Conservation (phyloP, 2,888 invertebrate genomes). For the Acronicta leporina region DNA sequence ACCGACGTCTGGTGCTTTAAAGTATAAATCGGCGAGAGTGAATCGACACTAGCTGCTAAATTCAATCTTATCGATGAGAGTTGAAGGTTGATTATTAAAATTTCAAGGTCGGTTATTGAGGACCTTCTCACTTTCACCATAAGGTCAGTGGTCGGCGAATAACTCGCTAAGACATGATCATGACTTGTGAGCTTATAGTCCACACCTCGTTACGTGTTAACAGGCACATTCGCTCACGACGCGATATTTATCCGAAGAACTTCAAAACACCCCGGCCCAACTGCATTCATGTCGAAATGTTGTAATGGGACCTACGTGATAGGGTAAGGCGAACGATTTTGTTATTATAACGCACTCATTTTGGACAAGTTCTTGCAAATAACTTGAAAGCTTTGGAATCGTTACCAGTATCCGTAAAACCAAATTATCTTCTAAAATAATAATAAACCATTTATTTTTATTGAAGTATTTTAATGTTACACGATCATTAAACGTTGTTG, state of each 20-base stretch:
- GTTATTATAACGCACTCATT: constrained; percentile 35
- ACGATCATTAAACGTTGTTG: constrained; percentile 6
- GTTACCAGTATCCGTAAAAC: background rate
- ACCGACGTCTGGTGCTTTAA: constrained; percentile 76
- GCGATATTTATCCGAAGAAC: constrained; percentile 84
- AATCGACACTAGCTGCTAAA: constrained; percentile 42
- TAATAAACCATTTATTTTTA: constrained; percentile 1
- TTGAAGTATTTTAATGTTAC: constrained; percentile 2
- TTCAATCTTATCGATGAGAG: constrained; percentile 41
- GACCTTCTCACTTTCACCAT: constrained; percentile 69
- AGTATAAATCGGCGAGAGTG: constrained; percentile 70
- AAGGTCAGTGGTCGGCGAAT: constrained; percentile 87
- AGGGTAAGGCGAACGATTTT: constrained; percentile 48
- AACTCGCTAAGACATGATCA: constrained; percentile 88
- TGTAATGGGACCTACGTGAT: constrained; percentile 80
- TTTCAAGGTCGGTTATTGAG: constrained; percentile 45
- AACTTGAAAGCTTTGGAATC: constrained; percentile 1
- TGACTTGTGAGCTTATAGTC: constrained; percentile 88
- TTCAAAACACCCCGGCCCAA: constrained; percentile 75
- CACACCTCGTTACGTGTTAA: constrained; percentile 89
- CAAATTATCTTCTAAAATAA: background rate
- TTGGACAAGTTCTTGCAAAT: constrained; percentile 14
- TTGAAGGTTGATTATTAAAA: constrained; percentile 58
- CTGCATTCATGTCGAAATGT: constrained; percentile 74
- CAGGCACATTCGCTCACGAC: constrained; percentile 88